Evolutionary conservation across 2,113 vertebrate genomes (phyloP), one percentile per base, ranked within the genome.

Genomic region (Triplophysa dalaica): DNA sequence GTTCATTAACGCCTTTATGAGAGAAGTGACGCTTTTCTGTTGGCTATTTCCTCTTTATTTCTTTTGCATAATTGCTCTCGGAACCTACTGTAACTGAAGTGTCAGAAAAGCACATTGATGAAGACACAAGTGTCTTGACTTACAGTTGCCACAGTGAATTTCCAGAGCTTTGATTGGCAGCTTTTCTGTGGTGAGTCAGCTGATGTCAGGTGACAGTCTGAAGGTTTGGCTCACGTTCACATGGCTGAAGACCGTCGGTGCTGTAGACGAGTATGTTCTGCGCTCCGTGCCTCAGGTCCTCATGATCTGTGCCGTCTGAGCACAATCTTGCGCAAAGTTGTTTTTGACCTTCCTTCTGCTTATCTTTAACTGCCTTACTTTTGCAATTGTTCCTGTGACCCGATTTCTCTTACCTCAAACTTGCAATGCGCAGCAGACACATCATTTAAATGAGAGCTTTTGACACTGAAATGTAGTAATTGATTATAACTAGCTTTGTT

Each of bases 131-230:
- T 29, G 29, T 29, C 29, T 19, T n/a, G 6, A 9, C 8, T 62
- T 10, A 66, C 5, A 45, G 60, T 33, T 54, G 16, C 48, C 21
- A 54, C 22, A 9, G 14, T 74, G 48, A 54, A 26, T 52, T 63
- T 70, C 10, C 67, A 3, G 74, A 83, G 52, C 8, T 33, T 48
- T 41, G 4, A 43, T 16, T 72, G 54, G 19, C 24, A 60, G 73
- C 64, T 43, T 60, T 43, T 60, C 43, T 74, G 43, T 50, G 64
- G 43, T 60, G 76, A n/a, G 64, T 90, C 88, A 88, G 79, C 80
- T 88, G 88, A 90, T 50, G 66, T 76, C 74, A 60, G 41, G 76
- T 80, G 78, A 86, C 81, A 4, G 83, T 84, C 82, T 14, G 69
- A 38, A 29, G 67, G 10, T 83, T 22, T 74, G 58, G 86, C 78